A percentile compares a stretch with the other conserved stretches of the same genome.
phyloP scores from a whole-genome alignment of 2,888 invertebrate species.

The Drosophila koepferae region DNA sequence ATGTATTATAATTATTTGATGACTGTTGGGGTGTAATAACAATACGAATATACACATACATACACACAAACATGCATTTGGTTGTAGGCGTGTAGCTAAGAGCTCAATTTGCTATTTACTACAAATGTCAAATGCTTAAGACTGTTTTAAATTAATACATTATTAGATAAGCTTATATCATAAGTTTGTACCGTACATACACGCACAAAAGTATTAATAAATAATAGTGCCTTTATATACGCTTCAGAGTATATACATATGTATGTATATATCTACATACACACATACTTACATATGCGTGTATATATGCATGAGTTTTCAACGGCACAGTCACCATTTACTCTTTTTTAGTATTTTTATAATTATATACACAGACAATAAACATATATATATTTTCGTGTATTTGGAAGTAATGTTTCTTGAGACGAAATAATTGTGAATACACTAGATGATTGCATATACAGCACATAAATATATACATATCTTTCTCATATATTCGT shows the following conservation, averaged over 20 bases:
- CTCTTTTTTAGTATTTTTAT: slow-evolving; percentile 1
- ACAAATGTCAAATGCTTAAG: neutral
- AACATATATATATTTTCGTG: neutral
- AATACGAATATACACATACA: slow-evolving; percentile 1
- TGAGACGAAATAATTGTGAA: slow-evolving; percentile 24
- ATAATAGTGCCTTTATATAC: slow-evolving; percentile 15
- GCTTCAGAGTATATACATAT: slow-evolving; percentile 7
- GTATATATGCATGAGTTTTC: neutral
- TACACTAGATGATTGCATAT: slow-evolving; percentile 24
- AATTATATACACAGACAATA: slow-evolving; percentile 6
- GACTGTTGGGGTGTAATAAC: neutral
- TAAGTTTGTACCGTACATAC: neutral
- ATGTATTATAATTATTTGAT: neutral
- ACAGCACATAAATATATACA: slow-evolving; percentile 23
- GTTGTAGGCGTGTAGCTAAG: neutral
- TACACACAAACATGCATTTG: neutral
- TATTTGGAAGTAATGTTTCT: slow-evolving; percentile 21
- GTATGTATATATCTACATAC: neutral
- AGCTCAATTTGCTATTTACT: slow-evolving; percentile 4
- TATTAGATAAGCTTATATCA: slow-evolving; percentile 11
- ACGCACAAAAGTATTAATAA: slow-evolving; percentile 9
- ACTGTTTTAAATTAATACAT: neutral
- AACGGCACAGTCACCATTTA: slow-evolving; percentile 22
- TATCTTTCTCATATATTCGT: slow-evolving; percentile 11
- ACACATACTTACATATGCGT: neutral